phyloP scores from a whole-genome alignment of 1,140 invertebrate genomes.

The Zaprionus ghesquierei region DNA sequence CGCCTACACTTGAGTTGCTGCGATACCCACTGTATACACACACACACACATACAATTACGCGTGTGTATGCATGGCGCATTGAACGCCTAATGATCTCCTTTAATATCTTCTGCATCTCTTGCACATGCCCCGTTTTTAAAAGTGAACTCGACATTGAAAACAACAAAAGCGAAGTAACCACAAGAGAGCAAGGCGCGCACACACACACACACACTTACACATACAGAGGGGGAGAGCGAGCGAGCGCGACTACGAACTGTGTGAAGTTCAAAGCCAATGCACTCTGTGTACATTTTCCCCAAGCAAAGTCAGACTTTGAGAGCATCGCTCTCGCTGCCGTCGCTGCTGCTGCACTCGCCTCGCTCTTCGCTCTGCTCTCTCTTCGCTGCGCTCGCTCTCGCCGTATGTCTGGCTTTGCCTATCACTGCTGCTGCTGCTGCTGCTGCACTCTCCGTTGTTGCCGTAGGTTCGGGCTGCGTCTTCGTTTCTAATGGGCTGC shows the following conservation, averaged over 20 bases:
- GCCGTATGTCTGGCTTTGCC: background rate
- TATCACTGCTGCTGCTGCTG: background rate
- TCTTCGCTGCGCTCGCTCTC: slow-evolving; percentile 11
- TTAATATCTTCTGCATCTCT: slow-evolving; percentile 51
- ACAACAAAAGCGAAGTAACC: slow-evolving; percentile 40
- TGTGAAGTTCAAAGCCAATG: slow-evolving; percentile 80
- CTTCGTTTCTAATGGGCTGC: slow-evolving; percentile 47
- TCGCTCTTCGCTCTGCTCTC: background rate
- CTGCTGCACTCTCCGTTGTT: slow-evolving; percentile 37
- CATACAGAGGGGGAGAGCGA: slow-evolving; percentile 22
- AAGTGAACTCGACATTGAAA: slow-evolving; percentile 80
- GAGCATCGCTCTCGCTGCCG: slow-evolving; percentile 17
- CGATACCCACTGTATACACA: background rate
- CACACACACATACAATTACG: background rate
- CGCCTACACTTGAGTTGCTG: slow-evolving; percentile 61
- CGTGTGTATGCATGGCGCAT: slow-evolving; percentile 40
- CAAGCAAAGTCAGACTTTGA: background rate
- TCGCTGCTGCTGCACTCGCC: background rate
- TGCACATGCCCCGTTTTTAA: slow-evolving; percentile 64
- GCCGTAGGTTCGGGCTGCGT: slow-evolving; percentile 69
- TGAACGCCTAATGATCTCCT: slow-evolving; percentile 77
- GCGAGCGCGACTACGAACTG: slow-evolving; percentile 45
- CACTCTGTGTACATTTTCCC: slow-evolving; percentile 34
- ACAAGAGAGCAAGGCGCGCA: background rate
- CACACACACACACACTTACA: no score